phyloP scores from a whole-genome alignment of 2,797 vertebrate genomes.

The Hipposideros larvatus region DNA sequence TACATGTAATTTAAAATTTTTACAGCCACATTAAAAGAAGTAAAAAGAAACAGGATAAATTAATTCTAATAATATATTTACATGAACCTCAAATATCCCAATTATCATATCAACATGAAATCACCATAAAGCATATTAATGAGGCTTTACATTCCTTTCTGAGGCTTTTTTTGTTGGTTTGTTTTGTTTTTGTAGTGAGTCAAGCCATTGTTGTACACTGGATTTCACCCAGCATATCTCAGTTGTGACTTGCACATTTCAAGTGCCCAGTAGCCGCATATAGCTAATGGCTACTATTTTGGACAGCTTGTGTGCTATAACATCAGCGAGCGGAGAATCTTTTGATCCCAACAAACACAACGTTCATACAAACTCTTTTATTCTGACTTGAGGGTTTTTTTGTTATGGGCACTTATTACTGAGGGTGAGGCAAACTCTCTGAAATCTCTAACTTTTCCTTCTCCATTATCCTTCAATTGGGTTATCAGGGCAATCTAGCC shows the following conservation, averaged over 20 bases:
- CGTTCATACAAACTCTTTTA: not conserved
- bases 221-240: not conserved
- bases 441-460: not conserved
- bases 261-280: not conserved
- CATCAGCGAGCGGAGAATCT: not conserved
- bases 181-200: not conserved
- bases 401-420: not conserved
- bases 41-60: slow-evolving; percentile 2
- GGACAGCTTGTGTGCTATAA: not conserved
- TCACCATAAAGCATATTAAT: not conserved
- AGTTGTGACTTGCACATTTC: not conserved
- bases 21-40: slow-evolving; percentile 30
- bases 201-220: not conserved
- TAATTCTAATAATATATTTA: slow-evolving; percentile 44
- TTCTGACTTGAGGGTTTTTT: not conserved
- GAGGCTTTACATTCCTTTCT: not conserved
- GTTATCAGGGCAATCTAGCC: not conserved
- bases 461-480: not conserved
- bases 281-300: not conserved
- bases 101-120: slow-evolving; percentile 23
- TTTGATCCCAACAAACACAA: slow-evolving; percentile 15
- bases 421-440: not conserved
- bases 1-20: not conserved
- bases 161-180: too few relatives aligned
- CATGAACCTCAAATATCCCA: not conserved